phyloP scores from a whole-genome alignment of 2,888 invertebrate species.

The Acrobasis suavella region DNA sequence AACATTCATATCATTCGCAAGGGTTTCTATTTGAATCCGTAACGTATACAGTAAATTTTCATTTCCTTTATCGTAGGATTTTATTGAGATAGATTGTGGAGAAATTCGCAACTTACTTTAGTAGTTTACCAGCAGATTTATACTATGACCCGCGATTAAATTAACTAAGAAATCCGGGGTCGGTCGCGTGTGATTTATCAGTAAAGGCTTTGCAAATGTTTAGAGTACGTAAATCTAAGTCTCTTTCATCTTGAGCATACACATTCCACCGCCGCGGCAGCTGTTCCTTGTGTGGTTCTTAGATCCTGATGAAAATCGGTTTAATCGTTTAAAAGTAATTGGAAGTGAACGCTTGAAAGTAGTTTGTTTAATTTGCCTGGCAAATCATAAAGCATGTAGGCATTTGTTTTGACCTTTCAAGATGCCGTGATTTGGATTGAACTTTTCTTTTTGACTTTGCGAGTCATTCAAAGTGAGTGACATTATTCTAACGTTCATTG shows the following conservation, averaged over 20 bases:
- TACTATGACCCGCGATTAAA: slow-evolving; percentile 18
- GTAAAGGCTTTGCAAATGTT: not conserved
- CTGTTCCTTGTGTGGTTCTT: too few species aligned
- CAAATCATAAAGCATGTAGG: too few species aligned
- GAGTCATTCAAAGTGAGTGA: too few species aligned
- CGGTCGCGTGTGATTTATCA: not conserved
- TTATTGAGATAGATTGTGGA: slow-evolving; percentile 16
- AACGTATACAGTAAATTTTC: slow-evolving; percentile 24
- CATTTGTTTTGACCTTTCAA: too few species aligned
- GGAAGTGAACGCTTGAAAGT: too few species aligned
- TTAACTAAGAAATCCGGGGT: slow-evolving; percentile 8
- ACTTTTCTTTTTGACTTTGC: too few species aligned
- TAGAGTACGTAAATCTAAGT: not conserved
- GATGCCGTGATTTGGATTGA: too few species aligned
- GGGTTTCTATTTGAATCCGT: slow-evolving; percentile 19
- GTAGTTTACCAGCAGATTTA: slow-evolving; percentile 16
- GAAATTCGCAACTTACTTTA: slow-evolving; percentile 15
- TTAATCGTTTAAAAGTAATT: too few species aligned
- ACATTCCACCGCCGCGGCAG: too few species aligned
- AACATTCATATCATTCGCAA: slow-evolving; percentile 16
- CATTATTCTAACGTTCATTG: too few species aligned
- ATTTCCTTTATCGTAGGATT: slow-evolving; percentile 24
- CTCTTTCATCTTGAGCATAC: not conserved
- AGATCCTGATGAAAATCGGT: too few species aligned
- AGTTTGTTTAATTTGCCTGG: too few species aligned